Conservation (phyloP, 2,113 vertebrate genomes). For the Mus spicilegus region DNA sequence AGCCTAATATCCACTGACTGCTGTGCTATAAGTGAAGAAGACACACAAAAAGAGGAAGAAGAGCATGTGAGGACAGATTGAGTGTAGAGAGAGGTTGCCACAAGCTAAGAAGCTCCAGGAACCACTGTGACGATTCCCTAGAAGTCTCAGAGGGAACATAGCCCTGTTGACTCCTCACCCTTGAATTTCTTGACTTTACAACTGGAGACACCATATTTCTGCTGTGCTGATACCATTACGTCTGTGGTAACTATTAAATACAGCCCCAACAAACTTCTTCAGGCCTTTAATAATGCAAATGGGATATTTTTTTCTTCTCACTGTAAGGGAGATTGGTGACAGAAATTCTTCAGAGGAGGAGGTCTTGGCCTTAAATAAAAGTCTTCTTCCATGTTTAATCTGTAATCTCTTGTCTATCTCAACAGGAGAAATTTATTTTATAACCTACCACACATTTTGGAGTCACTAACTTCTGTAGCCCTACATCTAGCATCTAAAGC, state of each 20-base stretch:
- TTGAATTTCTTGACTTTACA: too few relatives aligned
- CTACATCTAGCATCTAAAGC: neutral
- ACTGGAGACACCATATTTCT: neutral
- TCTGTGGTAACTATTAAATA: neutral
- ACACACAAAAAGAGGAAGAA: neutral
- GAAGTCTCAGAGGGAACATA: rapidly evolving
- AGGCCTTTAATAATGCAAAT: neutral
- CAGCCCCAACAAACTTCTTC: neutral
- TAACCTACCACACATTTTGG: too few relatives aligned
- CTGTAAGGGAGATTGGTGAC: neutral
- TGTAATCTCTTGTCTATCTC: neutral
- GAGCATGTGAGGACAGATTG: neutral
- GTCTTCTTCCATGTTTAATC: neutral
- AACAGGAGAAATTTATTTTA: neutral
- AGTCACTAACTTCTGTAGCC: too few relatives aligned
- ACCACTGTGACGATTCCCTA: neutral
- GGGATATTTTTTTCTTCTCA: neutral
- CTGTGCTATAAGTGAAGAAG: neutral
- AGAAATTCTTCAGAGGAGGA: neutral
- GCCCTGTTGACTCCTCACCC: too few relatives aligned
- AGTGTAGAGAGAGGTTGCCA: neutral
- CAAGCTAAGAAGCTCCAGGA: neutral
- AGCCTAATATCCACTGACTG: neutral
- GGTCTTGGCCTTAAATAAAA: neutral
- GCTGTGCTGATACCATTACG: neutral